A percentile compares a stretch with the other conserved stretches of the same genome.
Evolutionary conservation across 2,113 vertebrate genomes (phyloP).

Genomic region (Equus przewalskii): DNA sequence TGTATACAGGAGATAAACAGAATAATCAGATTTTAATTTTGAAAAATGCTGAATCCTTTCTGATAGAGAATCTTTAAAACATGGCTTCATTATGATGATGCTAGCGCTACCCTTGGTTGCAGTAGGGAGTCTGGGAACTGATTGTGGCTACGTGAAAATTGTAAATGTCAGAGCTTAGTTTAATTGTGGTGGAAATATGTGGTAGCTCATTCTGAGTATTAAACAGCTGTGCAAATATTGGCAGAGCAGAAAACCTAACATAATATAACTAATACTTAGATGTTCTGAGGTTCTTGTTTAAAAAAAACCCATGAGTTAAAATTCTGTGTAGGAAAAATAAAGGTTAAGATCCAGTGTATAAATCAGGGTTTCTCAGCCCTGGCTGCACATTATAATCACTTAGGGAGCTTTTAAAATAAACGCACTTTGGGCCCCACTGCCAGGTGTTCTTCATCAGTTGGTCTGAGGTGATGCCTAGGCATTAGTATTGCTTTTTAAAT

Average conservation of each 20-base stretch:
- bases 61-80: constrained; percentile 34
- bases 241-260: constrained; percentile 72
- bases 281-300: constrained; percentile 46
- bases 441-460: background rate
- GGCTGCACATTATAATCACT: background rate
- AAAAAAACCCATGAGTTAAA: constrained; percentile 40
- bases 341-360: constrained; percentile 47
- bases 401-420: background rate
- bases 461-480: background rate
- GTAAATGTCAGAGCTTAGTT: constrained; percentile 81
- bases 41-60: constrained; percentile 12
- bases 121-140: constrained; percentile 35
- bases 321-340: constrained; percentile 50
- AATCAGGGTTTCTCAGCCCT: constrained; percentile 48
- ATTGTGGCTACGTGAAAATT: constrained; percentile 58
- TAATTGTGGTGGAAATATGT: constrained; percentile 81
- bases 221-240: constrained; percentile 82
- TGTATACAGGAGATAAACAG: constrained; percentile 51
- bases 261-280: constrained; percentile 63
- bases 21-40: constrained; percentile 60
- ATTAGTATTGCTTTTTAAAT: constrained; percentile 5
- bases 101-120: constrained; percentile 18
- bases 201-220: constrained; percentile 72
- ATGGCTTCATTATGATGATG: constrained; percentile 69
- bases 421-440: background rate